These are phyloP conservation scores for Sisyra nigra DNA, from an alignment of 2,888 invertebrate species.

Conservation along the genomic window DNA sequence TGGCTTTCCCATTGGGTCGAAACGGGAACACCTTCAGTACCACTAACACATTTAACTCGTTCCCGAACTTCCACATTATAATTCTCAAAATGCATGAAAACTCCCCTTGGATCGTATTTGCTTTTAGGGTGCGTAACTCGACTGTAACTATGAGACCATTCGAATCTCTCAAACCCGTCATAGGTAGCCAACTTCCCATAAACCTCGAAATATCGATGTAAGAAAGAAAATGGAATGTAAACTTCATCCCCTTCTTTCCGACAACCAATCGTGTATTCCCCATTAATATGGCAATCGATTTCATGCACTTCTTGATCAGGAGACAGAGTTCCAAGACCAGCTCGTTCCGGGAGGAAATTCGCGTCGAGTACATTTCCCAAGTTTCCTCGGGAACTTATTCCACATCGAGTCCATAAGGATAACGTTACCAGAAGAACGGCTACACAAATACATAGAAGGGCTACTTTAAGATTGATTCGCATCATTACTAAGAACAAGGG, in stretches of 20 bases:
- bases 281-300: constrained; percentile 80
- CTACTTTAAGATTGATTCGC: constrained; percentile 62
- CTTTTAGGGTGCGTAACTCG: constrained; percentile 79
- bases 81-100: constrained; percentile 93
- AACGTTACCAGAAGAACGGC: constrained; percentile 51
- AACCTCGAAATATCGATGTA: constrained; percentile 88
- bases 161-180: constrained; percentile 66
- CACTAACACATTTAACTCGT: constrained; percentile 91
- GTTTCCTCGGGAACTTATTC: constrained; percentile 16
- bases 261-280: constrained; percentile 66
- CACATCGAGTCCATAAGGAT: constrained; percentile 61
- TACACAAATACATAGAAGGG: constrained; percentile 45
- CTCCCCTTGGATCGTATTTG: constrained; percentile 76
- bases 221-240: constrained; percentile 81
- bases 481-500: constrained; percentile 44
- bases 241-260: constrained; percentile 72
- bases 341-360: constrained; percentile 7
- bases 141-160: constrained; percentile 90
- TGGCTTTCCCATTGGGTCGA: constrained; percentile 94
- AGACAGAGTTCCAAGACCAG: too few species aligned
- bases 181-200: constrained; percentile 68
- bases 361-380: neutral
- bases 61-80: constrained; percentile 96
- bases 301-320: constrained; percentile 36
- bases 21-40: constrained; percentile 82